Percentiles rank a stretch among this genome's conserved stretches.
phyloP scores from a whole-genome alignment of 2,888 invertebrate genomes.

The Amaurobius ferox region DNA sequence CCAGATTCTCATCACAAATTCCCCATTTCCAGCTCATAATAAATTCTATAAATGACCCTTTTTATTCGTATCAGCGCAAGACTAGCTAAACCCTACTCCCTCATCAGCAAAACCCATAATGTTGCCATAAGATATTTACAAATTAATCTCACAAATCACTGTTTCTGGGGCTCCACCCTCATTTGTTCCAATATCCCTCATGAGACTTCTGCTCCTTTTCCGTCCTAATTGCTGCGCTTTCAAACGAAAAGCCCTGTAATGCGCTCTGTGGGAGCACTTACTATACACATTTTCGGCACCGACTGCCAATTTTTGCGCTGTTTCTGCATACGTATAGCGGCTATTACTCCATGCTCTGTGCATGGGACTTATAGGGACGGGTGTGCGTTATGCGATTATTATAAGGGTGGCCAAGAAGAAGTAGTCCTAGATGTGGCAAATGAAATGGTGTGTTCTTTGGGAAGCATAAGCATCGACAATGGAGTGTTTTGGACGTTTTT shows the following conservation, averaged over 20 bases:
- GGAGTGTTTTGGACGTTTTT: too few species aligned
- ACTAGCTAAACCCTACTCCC: not conserved
- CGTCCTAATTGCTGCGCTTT: not conserved
- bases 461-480: too few species aligned
- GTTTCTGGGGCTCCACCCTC: conserved; percentile 32
- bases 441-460: not conserved
- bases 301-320: conserved; percentile 7
- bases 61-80: not conserved
- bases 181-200: not conserved
- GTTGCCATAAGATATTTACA: conserved; percentile 4
- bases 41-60: not conserved
- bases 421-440: not conserved
- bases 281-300: not conserved
- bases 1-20: too few species aligned
- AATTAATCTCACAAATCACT: conserved; percentile 30
- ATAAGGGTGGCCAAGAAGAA: not conserved
- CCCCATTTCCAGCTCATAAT: too few species aligned
- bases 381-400: not conserved
- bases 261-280: not conserved
- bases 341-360: not conserved
- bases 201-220: not conserved
- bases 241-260: not conserved
- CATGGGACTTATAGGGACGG: not conserved
- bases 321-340: not conserved
- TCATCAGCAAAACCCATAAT: not conserved